Evolutionary conservation across 2,888 invertebrate species (phyloP).

Genomic region (Rugalucina vietnamica): DNA sequence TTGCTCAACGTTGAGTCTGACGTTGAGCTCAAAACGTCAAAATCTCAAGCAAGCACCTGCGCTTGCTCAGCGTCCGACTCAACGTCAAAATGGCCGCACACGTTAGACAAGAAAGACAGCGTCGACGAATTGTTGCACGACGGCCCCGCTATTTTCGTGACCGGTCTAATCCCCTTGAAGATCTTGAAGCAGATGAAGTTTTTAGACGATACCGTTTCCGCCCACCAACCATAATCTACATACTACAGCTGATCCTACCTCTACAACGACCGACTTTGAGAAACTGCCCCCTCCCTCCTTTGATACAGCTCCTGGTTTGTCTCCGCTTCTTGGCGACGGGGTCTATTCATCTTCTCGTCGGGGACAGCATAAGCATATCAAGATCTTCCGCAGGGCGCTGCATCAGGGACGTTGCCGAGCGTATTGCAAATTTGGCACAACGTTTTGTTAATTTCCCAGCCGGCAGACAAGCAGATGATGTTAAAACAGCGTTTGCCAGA

Average conservation of each 20-base stretch:
- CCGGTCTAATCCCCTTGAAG: not conserved
- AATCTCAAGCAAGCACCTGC: conserved; percentile 3
- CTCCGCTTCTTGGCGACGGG: not conserved
- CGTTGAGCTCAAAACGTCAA: not conserved
- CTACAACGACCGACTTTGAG: not conserved
- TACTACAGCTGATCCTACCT: not conserved
- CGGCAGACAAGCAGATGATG: not conserved
- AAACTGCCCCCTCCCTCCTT: not conserved
- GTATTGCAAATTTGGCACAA: not conserved
- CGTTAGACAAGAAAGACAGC: not conserved
- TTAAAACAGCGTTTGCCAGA: not conserved
- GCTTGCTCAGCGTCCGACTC: too few species aligned
- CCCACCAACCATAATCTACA: not conserved
- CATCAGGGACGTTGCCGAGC: not conserved
- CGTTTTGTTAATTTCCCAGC: not conserved
- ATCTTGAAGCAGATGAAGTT: not conserved
- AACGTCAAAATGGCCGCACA: not conserved
- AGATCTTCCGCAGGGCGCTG: not conserved
- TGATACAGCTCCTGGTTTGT: not conserved
- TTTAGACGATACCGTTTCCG: not conserved
- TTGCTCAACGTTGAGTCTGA: not conserved
- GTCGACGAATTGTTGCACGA: not conserved
- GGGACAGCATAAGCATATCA: too few species aligned
- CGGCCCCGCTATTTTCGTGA: not conserved
- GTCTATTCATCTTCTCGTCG: not conserved